A percentile compares a stretch with the other conserved stretches of the same genome.
phyloP scores from a whole-genome alignment of 2,888 invertebrate genomes.

The Melinaea menophilus region DNA sequence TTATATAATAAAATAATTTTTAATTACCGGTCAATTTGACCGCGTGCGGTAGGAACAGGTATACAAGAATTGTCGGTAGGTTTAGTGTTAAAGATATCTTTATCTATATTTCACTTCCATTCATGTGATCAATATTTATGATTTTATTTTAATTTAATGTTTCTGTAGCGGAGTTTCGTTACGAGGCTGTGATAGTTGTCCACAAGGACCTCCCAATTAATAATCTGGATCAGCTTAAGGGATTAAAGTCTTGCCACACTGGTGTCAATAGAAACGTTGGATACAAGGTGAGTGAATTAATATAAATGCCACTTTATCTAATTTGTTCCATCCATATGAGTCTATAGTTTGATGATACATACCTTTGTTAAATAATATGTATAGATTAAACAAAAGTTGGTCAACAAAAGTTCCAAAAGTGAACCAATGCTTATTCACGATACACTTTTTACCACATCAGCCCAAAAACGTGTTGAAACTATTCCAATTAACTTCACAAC shows the following conservation, averaged over 20 bases:
- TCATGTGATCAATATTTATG: background rate
- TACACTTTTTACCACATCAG: conserved; percentile 12
- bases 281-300: conserved; percentile 79
- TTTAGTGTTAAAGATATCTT: too few species aligned
- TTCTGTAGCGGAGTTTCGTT: conserved; percentile 84
- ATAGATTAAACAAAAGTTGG: background rate
- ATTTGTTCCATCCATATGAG: too few species aligned
- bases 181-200: conserved; percentile 89
- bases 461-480: conserved; percentile 21
- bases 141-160: conserved; percentile 3
- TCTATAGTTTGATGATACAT: too few species aligned
- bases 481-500: conserved; percentile 27
- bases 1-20: too few species aligned
- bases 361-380: too few species aligned
- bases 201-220: conserved; percentile 85
- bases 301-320: too few species aligned
- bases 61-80: too few species aligned
- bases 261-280: conserved; percentile 93
- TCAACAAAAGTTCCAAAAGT: conserved; percentile 19
- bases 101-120: too few species aligned
- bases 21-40: too few species aligned
- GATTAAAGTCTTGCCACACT: conserved; percentile 91
- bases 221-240: conserved; percentile 82
- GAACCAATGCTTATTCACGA: conserved; percentile 11
- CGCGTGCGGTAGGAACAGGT: too few species aligned